Evolutionary conservation across 2,888 invertebrate genomes (phyloP).

Genomic region (Dorcus parallelipipedus): DNA sequence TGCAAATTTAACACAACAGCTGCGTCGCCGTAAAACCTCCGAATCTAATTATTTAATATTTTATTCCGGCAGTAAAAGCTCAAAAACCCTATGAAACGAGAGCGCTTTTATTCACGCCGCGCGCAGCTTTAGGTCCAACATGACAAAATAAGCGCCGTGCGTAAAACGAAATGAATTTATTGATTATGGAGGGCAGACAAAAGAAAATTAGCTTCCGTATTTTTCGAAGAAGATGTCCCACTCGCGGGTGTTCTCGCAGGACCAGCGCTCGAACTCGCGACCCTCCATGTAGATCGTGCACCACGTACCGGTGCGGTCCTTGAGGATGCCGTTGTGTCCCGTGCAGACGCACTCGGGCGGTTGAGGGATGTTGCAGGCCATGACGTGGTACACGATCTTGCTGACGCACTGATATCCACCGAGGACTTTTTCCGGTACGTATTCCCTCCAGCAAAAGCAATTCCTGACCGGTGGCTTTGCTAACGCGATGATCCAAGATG

Average conservation of each 20-base stretch:
- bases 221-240: conserved; percentile 39
- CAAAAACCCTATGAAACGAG: no score
- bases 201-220: background rate
- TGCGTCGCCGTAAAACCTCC: no score
- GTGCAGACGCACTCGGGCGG: conserved; percentile 24
- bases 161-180: no score
- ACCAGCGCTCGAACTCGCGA: conserved; percentile 38
- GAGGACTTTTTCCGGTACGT: conserved; percentile 12
- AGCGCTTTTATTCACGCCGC: no score
- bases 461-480: background rate
- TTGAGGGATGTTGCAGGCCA: conserved; percentile 24
- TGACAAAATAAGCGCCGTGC: no score
- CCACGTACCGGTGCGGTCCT: conserved; percentile 41
- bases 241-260: conserved; percentile 38
- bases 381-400: conserved; percentile 17
- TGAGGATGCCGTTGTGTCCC: conserved; percentile 30
- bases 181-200: no score
- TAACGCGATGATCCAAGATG: background rate
- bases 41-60: no score
- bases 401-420: conserved; percentile 20
- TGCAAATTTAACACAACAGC: no score
- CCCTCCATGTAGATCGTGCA: conserved; percentile 39
- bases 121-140: no score
- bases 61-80: no score
- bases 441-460: conserved; percentile 25